phyloP scores from a whole-genome alignment of 2,888 invertebrate species.

The Drosophila seclusa region DNA sequence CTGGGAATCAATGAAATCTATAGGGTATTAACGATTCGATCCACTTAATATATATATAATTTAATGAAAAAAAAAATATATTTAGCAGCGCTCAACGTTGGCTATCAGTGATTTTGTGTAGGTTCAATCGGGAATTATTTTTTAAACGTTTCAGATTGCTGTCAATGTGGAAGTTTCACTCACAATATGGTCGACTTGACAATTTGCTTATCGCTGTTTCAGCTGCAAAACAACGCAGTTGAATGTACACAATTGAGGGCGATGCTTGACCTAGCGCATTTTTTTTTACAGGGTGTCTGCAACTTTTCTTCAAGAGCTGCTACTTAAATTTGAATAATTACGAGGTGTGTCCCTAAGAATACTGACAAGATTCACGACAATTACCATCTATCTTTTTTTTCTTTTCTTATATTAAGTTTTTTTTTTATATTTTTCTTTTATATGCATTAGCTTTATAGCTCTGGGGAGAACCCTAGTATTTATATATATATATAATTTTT shows the following conservation, averaged over 20 bases:
- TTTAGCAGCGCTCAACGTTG: no score
- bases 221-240: conserved; percentile 16
- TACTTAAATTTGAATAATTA: neutral
- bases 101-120: conserved; percentile 11
- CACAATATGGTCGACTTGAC: neutral
- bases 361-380: neutral
- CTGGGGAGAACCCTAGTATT: neutral
- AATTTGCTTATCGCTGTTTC: conserved; percentile 18
- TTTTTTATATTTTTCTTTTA: neutral
- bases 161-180: neutral
- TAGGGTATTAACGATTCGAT: neutral
- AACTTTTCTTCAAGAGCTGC: neutral
- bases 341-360: neutral
- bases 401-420: neutral
- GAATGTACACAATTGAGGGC: neutral
- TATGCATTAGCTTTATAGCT: neutral
- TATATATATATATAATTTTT: no score
- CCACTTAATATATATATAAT: no score
- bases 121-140: conserved; percentile 14
- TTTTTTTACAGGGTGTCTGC: neutral
- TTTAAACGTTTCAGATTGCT: neutral
- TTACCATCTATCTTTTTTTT: neutral
- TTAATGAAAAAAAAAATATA: neutral
- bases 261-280: conserved; percentile 17
- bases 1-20: neutral